These are phyloP conservation scores for Timandra comae DNA, from an alignment of 2,888 invertebrate species.

Conservation along the genomic window DNA sequence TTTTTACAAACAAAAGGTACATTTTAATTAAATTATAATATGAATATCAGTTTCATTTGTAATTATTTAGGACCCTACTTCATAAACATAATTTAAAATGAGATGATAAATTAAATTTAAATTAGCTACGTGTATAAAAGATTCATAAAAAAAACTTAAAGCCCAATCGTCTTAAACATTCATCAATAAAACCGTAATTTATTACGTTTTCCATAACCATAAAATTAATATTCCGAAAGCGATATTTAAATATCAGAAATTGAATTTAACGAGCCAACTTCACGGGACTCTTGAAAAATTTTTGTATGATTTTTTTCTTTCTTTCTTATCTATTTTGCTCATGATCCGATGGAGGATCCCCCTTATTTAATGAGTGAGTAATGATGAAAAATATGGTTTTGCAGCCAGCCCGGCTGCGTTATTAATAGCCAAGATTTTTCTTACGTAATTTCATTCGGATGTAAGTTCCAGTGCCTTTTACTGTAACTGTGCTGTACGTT, in stretches of 20 bases:
- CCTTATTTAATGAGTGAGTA: conserved; percentile 53
- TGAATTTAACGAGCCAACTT: conserved; percentile 1
- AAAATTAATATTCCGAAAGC: conserved; percentile 6
- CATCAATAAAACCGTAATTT: conserved; percentile 6
- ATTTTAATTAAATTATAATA: no score
- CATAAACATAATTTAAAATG: no score
- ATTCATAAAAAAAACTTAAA: no score
- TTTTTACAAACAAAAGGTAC: no score
- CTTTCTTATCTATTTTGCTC: background rate
- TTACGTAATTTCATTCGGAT: conserved; percentile 13
- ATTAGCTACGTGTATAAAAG: no score
- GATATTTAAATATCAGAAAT: conserved; percentile 5
- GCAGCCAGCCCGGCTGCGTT: conserved; percentile 29
- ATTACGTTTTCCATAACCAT: conserved; percentile 7
- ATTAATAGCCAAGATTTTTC: conserved; percentile 50
- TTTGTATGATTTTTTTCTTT: background rate
- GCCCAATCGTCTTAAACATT: no score
- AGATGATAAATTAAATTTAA: no score
- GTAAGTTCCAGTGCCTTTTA: conserved; percentile 32
- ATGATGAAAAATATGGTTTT: conserved; percentile 61
- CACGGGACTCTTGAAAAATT: conserved; percentile 1
- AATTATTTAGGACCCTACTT: no score
- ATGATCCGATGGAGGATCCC: conserved; percentile 36
- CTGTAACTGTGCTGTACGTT: conserved; percentile 19
- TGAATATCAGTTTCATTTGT: no score